Conservation (phyloP, 2,113 vertebrate species). For the Engystomops pustulosus region DNA sequence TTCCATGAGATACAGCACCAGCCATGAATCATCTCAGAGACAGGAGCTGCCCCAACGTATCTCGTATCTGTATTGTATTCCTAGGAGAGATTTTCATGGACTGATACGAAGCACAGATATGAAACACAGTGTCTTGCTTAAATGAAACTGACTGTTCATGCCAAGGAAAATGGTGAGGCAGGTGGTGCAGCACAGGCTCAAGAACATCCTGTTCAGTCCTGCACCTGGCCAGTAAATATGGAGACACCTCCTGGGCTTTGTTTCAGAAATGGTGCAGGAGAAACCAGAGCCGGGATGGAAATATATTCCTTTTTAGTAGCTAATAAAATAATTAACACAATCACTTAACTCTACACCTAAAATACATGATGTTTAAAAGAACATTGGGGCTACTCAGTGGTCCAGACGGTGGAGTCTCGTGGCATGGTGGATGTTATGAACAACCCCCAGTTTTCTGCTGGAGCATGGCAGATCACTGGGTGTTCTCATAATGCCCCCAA, state of each 20-base stretch:
- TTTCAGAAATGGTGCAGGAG: constrained; percentile 33
- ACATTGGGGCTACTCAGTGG: background rate
- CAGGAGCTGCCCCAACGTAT: constrained; percentile 21
- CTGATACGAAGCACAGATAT: constrained; percentile 26
- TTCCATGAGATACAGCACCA: background rate
- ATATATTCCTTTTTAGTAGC: constrained; percentile 37
- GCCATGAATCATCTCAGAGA: background rate
- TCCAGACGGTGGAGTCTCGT: background rate
- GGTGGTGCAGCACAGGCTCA: constrained; percentile 37
- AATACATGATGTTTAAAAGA: background rate
- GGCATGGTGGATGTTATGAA: too few species aligned
- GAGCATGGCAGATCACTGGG: too few species aligned
- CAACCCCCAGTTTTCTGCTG: too few species aligned
- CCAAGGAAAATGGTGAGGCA: constrained; percentile 37
- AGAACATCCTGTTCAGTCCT: constrained; percentile 40
- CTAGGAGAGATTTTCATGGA: background rate
- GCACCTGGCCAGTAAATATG: constrained; percentile 50
- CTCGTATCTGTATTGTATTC: constrained; percentile 10
- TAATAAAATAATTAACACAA: constrained; percentile 34
- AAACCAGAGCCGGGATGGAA: constrained; percentile 41
- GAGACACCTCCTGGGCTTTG: constrained; percentile 45
- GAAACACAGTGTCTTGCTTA: constrained; percentile 23
- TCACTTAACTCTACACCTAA: constrained; percentile 32
- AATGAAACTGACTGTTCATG: constrained; percentile 23
- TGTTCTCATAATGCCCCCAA: too few species aligned